Percentiles rank a stretch among this genome's conserved stretches.
These are phyloP conservation scores for Hermaeophaga mercurialis DNA, from an alignment of 2,888 invertebrate genomes.

Conservation along the genomic window DNA sequence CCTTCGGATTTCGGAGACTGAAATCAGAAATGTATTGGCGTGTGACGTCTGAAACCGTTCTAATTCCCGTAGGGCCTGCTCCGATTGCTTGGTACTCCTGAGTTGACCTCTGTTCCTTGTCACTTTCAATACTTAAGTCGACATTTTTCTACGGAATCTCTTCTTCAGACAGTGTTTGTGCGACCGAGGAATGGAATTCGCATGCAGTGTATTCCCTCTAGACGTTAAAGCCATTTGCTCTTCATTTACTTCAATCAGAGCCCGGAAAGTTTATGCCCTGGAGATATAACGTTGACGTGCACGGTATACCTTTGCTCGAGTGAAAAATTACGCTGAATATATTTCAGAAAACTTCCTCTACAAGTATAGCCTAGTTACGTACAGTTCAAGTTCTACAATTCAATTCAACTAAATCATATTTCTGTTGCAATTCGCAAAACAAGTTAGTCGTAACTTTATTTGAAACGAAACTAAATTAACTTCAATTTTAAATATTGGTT, in stretches of 20 bases:
- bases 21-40: constrained; percentile 25
- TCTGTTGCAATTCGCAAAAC: too few species aligned
- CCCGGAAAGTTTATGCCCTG: constrained; percentile 52
- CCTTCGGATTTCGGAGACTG: constrained; percentile 8
- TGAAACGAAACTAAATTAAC: too few species aligned
- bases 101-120: constrained; percentile 51
- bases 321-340: constrained; percentile 55
- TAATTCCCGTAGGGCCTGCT: constrained; percentile 17
- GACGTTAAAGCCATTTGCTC: constrained; percentile 54
- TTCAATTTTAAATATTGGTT: too few species aligned
- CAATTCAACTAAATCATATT: too few species aligned
- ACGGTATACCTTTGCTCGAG: constrained; percentile 49
- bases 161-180: constrained; percentile 20
- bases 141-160: constrained; percentile 42
- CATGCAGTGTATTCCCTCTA: constrained; percentile 43
- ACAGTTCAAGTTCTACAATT: too few species aligned
- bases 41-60: constrained; percentile 20
- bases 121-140: constrained; percentile 47
- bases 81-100: constrained; percentile 45
- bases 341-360: constrained; percentile 43
- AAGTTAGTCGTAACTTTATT: too few species aligned
- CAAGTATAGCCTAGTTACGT: constrained; percentile 36
- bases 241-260: constrained; percentile 57
- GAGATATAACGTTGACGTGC: constrained; percentile 55
- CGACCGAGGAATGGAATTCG: constrained; percentile 31